A percentile compares a stretch with the other conserved stretches of the same genome.
phyloP scores from a whole-genome alignment of 2,888 invertebrate species.

The Lobophora halterata region DNA sequence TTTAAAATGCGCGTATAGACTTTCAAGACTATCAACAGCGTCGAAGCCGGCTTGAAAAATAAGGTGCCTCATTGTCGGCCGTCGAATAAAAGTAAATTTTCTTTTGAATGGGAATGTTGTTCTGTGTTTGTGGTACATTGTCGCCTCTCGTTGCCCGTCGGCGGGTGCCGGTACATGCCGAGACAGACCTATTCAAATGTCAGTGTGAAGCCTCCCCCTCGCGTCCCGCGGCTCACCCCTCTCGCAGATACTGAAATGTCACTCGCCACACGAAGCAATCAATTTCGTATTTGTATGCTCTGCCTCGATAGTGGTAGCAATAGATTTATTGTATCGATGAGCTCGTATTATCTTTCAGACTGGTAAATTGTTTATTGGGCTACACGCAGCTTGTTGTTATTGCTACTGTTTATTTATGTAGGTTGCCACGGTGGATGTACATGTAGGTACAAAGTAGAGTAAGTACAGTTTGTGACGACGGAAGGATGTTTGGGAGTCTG shows the following conservation, averaged over 20 bases:
- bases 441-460: too few species aligned
- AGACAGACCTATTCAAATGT: slow-evolving; percentile 79
- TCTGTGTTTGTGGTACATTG: slow-evolving; percentile 72
- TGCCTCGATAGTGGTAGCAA: slow-evolving; percentile 65
- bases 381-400: slow-evolving; percentile 27
- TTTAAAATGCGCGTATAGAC: slow-evolving; percentile 25
- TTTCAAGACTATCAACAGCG: slow-evolving; percentile 27
- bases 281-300: slow-evolving; percentile 79
- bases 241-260: slow-evolving; percentile 72
- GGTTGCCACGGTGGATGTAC: slow-evolving; percentile 18
- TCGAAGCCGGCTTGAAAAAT: slow-evolving; percentile 52
- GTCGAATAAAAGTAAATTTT: slow-evolving; percentile 73
- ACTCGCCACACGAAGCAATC: slow-evolving; percentile 78
- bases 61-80: slow-evolving; percentile 55
- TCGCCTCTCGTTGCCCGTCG: slow-evolving; percentile 73
- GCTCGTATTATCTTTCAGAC: slow-evolving; percentile 45
- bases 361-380: slow-evolving; percentile 32
- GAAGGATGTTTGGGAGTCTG: too few species aligned
- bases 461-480: too few species aligned
- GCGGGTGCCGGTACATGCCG: slow-evolving; percentile 76
- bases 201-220: slow-evolving; percentile 60
- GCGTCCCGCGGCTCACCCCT: slow-evolving; percentile 40
- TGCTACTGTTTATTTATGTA: slow-evolving; percentile 19
- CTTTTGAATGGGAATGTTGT: slow-evolving; percentile 73
- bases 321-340: slow-evolving; percentile 66